Evolutionary conservation across 2,888 invertebrate species (phyloP).

Genomic region (Pegoplata infirma): DNA sequence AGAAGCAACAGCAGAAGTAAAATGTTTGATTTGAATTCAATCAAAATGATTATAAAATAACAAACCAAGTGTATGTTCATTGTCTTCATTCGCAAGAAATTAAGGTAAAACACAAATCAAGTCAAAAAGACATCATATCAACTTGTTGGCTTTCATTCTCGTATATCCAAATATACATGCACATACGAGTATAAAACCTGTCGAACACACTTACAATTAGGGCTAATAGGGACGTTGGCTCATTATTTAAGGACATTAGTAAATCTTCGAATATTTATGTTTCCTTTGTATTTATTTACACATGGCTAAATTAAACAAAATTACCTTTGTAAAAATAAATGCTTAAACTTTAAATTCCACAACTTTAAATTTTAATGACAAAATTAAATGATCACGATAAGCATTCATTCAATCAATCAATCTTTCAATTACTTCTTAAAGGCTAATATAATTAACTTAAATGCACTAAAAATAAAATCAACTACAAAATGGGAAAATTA

Average conservation of each 20-base stretch:
- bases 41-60: slow-evolving; percentile 70
- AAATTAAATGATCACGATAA: not conserved
- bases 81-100: slow-evolving; percentile 38
- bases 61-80: slow-evolving; percentile 48
- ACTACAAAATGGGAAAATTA: no score
- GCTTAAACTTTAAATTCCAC: no score
- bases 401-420: not conserved
- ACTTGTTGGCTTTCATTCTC: not conserved
- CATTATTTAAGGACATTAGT: slow-evolving; percentile 46
- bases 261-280: slow-evolving; percentile 57
- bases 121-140: slow-evolving; percentile 43
- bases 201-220: slow-evolving; percentile 35
- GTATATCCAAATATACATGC: not conserved
- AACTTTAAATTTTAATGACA: not conserved
- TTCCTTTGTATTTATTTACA: slow-evolving; percentile 50
- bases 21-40: slow-evolving; percentile 76
- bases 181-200: no score
- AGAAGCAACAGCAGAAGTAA: slow-evolving; percentile 56
- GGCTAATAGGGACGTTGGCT: slow-evolving; percentile 45
- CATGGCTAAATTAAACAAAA: slow-evolving; percentile 23
- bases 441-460: not conserved
- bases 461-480: no score
- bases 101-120: slow-evolving; percentile 49
- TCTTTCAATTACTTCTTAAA: not conserved
- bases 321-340: no score